These are phyloP conservation scores for Scaptomyza parva DNA, from an alignment of 2,888 invertebrate species.

Conservation along the genomic window DNA sequence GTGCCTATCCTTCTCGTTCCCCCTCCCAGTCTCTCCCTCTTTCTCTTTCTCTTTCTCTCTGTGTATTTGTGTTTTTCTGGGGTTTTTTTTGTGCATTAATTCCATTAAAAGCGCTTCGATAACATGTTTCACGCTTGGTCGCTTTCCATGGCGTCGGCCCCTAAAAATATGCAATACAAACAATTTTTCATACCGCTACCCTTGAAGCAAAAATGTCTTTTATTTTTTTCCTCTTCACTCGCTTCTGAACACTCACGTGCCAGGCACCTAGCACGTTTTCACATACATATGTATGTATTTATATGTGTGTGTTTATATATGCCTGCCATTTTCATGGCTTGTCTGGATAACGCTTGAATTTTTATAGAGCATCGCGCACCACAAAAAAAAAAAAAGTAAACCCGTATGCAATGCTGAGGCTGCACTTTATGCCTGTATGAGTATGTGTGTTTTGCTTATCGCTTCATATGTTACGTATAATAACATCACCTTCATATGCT, in stretches of 20 bases:
- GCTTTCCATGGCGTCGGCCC: slow-evolving; percentile 57
- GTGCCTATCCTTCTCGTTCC: not conserved
- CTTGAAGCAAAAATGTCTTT: slow-evolving; percentile 29
- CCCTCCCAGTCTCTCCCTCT: not conserved
- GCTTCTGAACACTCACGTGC: slow-evolving; percentile 50
- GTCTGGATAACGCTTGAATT: slow-evolving; percentile 37
- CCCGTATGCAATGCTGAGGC: slow-evolving; percentile 38
- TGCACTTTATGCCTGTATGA: slow-evolving; percentile 8
- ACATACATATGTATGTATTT: not conserved
- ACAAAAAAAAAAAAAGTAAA: slow-evolving; percentile 15
- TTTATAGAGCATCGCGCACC: slow-evolving; percentile 38
- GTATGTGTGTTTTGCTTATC: slow-evolving; percentile 42
- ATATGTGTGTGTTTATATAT: slow-evolving; percentile 7
- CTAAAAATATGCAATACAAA: slow-evolving; percentile 75
- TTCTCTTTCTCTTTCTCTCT: not conserved
- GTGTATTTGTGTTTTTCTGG: slow-evolving; percentile 7
- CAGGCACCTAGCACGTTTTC: slow-evolving; percentile 37
- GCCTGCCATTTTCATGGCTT: slow-evolving; percentile 32
- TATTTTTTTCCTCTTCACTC: slow-evolving; percentile 9
- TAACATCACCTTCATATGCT: slow-evolving; percentile 71
- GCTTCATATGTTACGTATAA: slow-evolving; percentile 65
- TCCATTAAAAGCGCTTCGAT: slow-evolving; percentile 72
- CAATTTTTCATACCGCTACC: slow-evolving; percentile 65
- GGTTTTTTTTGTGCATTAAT: slow-evolving; percentile 66
- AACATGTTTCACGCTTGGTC: slow-evolving; percentile 71